Conservation (phyloP, 2,797 vertebrate species). For the Anguilla anguilla region DNA sequence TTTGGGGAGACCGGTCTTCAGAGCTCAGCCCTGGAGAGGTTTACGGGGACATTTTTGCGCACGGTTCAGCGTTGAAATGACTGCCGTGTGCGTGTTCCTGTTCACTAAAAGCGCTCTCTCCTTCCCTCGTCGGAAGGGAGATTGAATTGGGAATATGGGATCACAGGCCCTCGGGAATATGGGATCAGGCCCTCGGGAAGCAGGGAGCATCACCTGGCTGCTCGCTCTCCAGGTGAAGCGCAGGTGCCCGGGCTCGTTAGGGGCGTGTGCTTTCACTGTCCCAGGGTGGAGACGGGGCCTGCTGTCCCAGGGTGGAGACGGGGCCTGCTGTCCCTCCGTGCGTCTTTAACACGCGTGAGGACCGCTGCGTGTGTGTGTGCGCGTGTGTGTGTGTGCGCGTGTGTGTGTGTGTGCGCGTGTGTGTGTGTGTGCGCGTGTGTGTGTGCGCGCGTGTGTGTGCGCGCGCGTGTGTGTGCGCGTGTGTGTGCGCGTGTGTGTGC, state of each 20-base stretch:
- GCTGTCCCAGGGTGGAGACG: too few species aligned
- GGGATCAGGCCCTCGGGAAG: background rate
- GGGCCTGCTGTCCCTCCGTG: too few species aligned
- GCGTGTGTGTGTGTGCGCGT: too few species aligned
- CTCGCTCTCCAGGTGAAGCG: background rate
- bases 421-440: too few species aligned
- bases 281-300: background rate
- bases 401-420: too few species aligned
- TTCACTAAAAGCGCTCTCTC: background rate
- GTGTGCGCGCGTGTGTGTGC: too few species aligned
- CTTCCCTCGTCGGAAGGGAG: background rate
- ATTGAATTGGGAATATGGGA: background rate
- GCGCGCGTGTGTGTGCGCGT: too few species aligned
- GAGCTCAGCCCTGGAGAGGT: background rate
- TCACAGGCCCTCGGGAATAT: background rate
- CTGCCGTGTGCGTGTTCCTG: background rate
- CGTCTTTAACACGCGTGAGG: too few species aligned
- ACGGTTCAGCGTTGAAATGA: background rate
- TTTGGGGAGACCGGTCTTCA: background rate
- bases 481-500: too few species aligned
- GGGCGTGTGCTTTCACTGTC: background rate
- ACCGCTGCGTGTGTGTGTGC: too few species aligned
- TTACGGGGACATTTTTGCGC: background rate
- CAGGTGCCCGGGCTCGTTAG: background rate
- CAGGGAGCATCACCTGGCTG: background rate